Evolutionary conservation across 2,888 invertebrate species (phyloP).

Genomic region (Phortica okadai): DNA sequence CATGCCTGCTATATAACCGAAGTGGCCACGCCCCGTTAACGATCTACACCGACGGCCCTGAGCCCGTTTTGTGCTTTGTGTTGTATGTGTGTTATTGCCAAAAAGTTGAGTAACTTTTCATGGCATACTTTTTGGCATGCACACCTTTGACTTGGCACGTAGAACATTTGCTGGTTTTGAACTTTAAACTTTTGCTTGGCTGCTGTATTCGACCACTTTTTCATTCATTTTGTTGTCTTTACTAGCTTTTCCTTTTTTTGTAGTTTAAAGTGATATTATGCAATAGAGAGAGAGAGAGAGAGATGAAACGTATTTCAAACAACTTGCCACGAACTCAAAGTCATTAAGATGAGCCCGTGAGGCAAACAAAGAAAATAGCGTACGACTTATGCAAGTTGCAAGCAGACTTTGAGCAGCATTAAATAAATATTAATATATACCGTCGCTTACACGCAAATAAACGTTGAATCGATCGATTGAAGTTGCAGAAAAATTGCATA

Average conservation of each 20-base stretch:
- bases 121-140: slow-evolving; percentile 49
- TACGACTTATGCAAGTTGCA: no score
- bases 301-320: not conserved
- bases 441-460: not conserved
- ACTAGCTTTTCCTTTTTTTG: slow-evolving; percentile 48
- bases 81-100: slow-evolving; percentile 60
- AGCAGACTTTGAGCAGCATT: not conserved
- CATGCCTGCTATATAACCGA: slow-evolving; percentile 43
- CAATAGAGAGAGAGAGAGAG: not conserved
- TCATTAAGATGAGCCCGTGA: not conserved
- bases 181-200: slow-evolving; percentile 3
- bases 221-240: slow-evolving; percentile 37
- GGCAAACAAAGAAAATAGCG: not conserved
- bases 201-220: no score
- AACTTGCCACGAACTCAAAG: not conserved
- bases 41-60: slow-evolving; percentile 6
- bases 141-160: slow-evolving; percentile 36
- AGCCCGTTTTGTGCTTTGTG: slow-evolving; percentile 43
- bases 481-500: slow-evolving; percentile 20
- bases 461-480: not conserved
- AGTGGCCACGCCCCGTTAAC: slow-evolving; percentile 32
- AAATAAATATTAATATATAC: slow-evolving; percentile 12
- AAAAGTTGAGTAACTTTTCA: slow-evolving; percentile 54
- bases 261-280: not conserved
- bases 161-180: slow-evolving; percentile 16